Base-by-base conservation (phyloP, 2,888 invertebrate genomes). In the Sericinus montela region DNA sequence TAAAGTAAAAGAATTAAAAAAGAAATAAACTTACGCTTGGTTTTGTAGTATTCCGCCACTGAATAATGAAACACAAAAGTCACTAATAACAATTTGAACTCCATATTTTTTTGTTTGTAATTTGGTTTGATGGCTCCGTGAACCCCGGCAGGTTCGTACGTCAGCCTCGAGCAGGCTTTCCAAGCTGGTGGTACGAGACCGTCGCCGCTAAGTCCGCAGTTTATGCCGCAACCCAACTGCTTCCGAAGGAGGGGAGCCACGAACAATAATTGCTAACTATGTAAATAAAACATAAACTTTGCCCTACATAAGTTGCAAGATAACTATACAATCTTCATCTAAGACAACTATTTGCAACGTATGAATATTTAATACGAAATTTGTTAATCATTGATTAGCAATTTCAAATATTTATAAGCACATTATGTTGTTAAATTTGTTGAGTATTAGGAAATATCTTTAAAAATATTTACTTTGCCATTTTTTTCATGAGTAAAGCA, bases 21-120 rank as follows among this genome's bases (percentile, higher is more conserved):
- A n/a, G n/a, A n/a, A 32, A 11, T 32, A 62, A 65, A 88, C 88
- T 86, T 68, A 88, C 88, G 88, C 72, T 84, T 85, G 54, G 80
- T 80, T 62, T 77, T 85, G 63, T 76, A 88, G 72, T 85, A 67
- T 54, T 85, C 85, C 45, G 73, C 84, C 7, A 65, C 53, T 16
- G 73, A 59, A 60, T 62, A 72, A 58, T 80, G 78, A 43, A 85
- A 65, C 76, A 84, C 80, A 68, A 75, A 65, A 55, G 65, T 72
- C 83, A 87, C 83, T 69, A 83, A 62, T 50, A 80, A 72, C 68
- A 84, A 68, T 80, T 79, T 75, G 58, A 76, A 80, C 70, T 75
- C 66, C 87, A 86, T 85, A 59, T 66, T 80, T 68, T 55, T 14
- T 28, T 44, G 2, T 54, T 52, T 54, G 10, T 11, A 3, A 30